These are phyloP conservation scores for Eupithecia dodoneata DNA, from an alignment of 2,888 invertebrate species.

Conservation along the genomic window DNA sequence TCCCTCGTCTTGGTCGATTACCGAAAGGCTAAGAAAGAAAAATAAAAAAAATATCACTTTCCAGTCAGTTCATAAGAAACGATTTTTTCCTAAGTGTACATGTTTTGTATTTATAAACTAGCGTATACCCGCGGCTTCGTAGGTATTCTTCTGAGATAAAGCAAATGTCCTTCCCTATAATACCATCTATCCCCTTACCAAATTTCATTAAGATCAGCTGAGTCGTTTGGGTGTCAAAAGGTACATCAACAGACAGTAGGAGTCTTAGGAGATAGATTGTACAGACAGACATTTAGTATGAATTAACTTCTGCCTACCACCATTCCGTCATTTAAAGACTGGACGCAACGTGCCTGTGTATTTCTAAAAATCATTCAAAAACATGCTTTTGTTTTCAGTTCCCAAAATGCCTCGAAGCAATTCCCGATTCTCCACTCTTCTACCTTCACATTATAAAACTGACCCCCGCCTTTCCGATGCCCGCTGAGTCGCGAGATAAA, in stretches of 20 bases:
- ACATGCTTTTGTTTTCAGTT: constrained; percentile 69
- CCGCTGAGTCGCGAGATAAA: constrained; percentile 75
- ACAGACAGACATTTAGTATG: too few relatives aligned
- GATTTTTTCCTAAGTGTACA: too few relatives aligned
- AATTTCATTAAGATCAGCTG: not conserved
- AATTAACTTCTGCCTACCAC: too few relatives aligned
- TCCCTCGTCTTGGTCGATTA: too few relatives aligned
- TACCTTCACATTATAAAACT: constrained; percentile 85
- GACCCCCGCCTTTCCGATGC: constrained; percentile 78
- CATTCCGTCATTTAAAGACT: not conserved
- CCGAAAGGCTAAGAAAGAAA: too few relatives aligned
- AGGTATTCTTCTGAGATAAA: not conserved
- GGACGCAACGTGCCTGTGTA: not conserved
- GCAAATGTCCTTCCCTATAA: not conserved
- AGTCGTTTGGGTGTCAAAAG: not conserved
- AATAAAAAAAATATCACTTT: too few relatives aligned
- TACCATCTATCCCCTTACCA: not conserved
- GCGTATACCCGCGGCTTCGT: not conserved
- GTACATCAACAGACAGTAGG: not conserved
- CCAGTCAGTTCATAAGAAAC: too few relatives aligned
- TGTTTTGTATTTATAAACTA: not conserved
- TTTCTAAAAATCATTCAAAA: not conserved
- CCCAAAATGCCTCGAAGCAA: constrained; percentile 72
- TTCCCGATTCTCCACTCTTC: constrained; percentile 47
- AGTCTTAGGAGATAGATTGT: too few relatives aligned